phyloP scores from a whole-genome alignment of 2,113 vertebrate genomes.

The Acinonyx jubatus region DNA sequence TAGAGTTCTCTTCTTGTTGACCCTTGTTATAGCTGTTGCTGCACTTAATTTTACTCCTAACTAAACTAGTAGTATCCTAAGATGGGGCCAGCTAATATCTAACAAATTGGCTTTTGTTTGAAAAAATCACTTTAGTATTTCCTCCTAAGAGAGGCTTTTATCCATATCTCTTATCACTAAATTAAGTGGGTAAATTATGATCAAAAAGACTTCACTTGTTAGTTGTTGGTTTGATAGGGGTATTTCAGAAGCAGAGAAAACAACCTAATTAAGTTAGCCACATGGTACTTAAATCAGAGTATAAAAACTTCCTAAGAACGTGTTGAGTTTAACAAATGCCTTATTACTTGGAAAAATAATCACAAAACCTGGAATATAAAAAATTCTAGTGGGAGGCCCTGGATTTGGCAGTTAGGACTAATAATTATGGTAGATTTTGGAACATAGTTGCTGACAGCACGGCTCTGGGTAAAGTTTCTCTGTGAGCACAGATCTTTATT shows the following conservation, averaged over 20 bases:
- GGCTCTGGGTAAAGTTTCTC: constrained; percentile 45
- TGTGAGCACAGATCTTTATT: constrained; percentile 54
- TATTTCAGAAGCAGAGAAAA: constrained; percentile 33
- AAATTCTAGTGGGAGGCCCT: constrained; percentile 63
- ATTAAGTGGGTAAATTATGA: not conserved
- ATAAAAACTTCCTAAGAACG: constrained; percentile 58
- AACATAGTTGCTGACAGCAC: constrained; percentile 53
- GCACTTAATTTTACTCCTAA: not conserved
- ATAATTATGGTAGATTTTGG: constrained; percentile 67
- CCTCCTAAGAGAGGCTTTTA: not conserved
- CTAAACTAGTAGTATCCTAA: not conserved
- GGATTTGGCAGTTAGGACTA: constrained; percentile 60
- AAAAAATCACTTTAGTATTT: constrained; percentile 27
- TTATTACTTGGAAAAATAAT: constrained; percentile 63
- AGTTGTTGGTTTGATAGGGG: not conserved
- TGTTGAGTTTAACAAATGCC: constrained; percentile 66
- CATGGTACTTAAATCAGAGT: constrained; percentile 8
- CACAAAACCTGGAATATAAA: constrained; percentile 62
- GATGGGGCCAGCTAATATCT: not conserved
- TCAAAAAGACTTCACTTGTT: not conserved
- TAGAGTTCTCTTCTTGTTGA: not conserved
- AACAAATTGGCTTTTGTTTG: constrained; percentile 2
- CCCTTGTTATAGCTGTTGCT: not conserved
- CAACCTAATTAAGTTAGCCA: constrained; percentile 11
- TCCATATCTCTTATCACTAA: not conserved